These are phyloP conservation scores for Sitodiplosis mosellana DNA, from an alignment of 1,140 invertebrate species.

Conservation along the genomic window DNA sequence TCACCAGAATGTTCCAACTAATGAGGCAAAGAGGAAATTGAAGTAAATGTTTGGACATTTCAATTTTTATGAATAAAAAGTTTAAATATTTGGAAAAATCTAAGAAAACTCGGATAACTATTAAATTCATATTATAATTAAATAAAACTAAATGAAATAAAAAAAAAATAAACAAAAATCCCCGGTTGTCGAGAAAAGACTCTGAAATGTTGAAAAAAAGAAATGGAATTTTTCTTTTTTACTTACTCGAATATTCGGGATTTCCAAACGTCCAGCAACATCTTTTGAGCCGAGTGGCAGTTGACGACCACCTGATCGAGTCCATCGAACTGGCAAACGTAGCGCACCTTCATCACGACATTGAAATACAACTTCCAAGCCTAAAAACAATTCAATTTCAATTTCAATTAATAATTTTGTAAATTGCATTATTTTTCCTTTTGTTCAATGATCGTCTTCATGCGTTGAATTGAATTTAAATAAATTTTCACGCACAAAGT, in stretches of 20 bases:
- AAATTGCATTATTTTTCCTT: background rate
- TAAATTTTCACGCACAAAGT: no score
- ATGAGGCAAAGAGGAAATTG: background rate
- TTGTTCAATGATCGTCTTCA: no score
- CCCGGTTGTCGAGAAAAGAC: no score
- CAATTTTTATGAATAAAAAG: no score
- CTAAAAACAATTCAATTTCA: conserved; percentile 26
- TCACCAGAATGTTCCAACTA: conserved; percentile 51
- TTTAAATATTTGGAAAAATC: no score
- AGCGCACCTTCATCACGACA: conserved; percentile 71
- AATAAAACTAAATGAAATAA: background rate
- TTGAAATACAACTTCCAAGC: conserved; percentile 76
- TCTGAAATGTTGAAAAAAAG: no score
- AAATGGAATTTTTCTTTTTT: no score
- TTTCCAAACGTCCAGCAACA: conserved; percentile 59
- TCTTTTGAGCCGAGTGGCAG: conserved; percentile 53
- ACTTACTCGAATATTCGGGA: conserved; percentile 58
- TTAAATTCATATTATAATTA: background rate
- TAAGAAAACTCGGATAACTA: no score
- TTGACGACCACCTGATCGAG: conserved; percentile 42
- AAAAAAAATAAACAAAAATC: background rate
- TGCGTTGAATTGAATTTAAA: no score
- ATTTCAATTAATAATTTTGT: background rate
- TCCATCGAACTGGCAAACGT: conserved; percentile 58
- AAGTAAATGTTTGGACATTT: no score